A percentile compares a stretch with the other conserved stretches of the same genome.
These are phyloP conservation scores for Pollachius pollachius DNA, from an alignment of 2,113 vertebrate genomes.

Conservation along the genomic window DNA sequence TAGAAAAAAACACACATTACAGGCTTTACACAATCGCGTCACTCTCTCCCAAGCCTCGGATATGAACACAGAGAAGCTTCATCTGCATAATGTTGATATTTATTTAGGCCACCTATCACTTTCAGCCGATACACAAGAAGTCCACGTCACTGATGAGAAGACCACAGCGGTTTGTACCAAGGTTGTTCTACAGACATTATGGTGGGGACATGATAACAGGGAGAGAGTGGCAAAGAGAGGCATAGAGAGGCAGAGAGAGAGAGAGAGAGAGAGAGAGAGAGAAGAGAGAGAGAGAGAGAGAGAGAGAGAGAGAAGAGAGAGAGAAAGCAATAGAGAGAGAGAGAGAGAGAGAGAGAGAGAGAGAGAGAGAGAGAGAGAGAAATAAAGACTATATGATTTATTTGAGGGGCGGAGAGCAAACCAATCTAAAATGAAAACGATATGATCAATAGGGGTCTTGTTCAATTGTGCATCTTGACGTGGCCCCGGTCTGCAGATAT, in stretches of 20 bases:
- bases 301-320: neutral
- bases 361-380: neutral
- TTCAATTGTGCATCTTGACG: conserved; percentile 43
- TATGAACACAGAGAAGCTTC: too few relatives aligned
- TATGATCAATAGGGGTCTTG: conserved; percentile 33
- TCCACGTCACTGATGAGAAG: too few relatives aligned
- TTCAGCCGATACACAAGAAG: too few relatives aligned
- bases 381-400: conserved; percentile 20
- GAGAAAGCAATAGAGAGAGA: too few relatives aligned
- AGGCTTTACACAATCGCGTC: neutral
- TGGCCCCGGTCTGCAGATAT: conserved; percentile 14
- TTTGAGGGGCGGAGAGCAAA: conserved; percentile 13
- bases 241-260: too few relatives aligned
- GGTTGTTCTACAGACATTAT: too few relatives aligned
- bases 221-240: too few relatives aligned
- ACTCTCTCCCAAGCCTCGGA: neutral
- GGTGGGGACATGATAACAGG: too few relatives aligned
- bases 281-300: neutral
- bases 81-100: too few relatives aligned
- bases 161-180: too few relatives aligned
- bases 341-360: neutral
- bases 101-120: too few relatives aligned
- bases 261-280: too few relatives aligned
- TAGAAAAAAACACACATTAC: neutral
- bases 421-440: conserved; percentile 27